Conservation (phyloP, 1,140 invertebrate genomes). For the Thaumatotibia leucotreta region DNA sequence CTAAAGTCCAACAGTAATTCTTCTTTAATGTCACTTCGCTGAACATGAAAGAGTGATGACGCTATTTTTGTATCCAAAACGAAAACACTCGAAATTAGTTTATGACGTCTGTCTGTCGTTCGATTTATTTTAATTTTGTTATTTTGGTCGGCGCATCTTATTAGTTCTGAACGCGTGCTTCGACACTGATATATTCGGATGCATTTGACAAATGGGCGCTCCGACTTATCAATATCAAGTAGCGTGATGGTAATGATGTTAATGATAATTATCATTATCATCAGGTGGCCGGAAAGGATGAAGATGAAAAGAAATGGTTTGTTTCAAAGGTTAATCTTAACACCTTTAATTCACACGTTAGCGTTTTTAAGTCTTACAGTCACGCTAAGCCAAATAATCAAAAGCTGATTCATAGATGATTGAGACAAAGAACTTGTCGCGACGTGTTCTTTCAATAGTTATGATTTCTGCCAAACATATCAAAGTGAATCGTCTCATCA, state of each 20-base stretch:
- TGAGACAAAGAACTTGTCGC: not conserved
- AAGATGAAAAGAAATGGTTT: not conserved
- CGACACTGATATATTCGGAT: constrained; percentile 53
- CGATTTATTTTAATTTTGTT: constrained; percentile 76
- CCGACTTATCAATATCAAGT: not conserved
- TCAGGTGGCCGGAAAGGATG: not conserved
- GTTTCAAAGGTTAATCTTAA: not conserved
- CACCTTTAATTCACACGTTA: not conserved
- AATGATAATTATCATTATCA: constrained; percentile 3
- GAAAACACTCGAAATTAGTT: constrained; percentile 75
- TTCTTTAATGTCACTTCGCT: constrained; percentile 66
- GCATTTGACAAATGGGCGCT: constrained; percentile 42
- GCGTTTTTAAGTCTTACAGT: not conserved
- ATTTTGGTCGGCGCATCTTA: constrained; percentile 65
- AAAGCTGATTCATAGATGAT: not conserved
- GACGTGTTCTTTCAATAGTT: not conserved
- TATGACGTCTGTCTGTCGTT: constrained; percentile 74
- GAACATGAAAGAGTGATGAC: constrained; percentile 72
- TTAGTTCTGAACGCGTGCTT: constrained; percentile 48
- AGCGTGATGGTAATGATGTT: not conserved
- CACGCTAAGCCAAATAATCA: not conserved
- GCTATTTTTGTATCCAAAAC: constrained; percentile 72
- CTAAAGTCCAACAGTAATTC: constrained; percentile 52
- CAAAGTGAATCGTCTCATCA: constrained; percentile 20
- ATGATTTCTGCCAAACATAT: not conserved